A percentile compares a stretch with the other conserved stretches of the same genome.
These are phyloP conservation scores for Drosophila teissieri DNA, from an alignment of 1,140 invertebrate genomes.

Conservation along the genomic window DNA sequence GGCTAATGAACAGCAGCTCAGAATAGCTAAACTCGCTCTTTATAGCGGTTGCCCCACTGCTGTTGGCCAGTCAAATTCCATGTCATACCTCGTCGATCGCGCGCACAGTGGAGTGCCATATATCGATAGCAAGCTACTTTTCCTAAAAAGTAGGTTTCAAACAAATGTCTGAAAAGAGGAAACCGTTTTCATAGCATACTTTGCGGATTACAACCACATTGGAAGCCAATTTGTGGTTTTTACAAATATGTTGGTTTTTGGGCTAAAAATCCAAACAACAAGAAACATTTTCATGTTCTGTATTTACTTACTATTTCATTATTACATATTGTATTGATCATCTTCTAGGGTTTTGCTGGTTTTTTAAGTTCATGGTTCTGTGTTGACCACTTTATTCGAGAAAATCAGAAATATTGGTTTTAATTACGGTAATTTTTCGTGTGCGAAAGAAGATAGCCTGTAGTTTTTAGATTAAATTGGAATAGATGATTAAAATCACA, in stretches of 20 bases:
- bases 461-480: not conserved
- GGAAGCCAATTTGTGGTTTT: not conserved
- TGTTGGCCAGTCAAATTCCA: not conserved
- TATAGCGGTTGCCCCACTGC: conserved; percentile 5
- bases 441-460: not conserved
- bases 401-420: too few species aligned
- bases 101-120: not conserved
- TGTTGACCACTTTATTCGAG: too few species aligned
- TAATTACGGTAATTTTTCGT: too few species aligned
- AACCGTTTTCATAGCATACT: not conserved
- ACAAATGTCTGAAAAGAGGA: too few species aligned
- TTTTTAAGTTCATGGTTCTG: too few species aligned
- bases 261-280: too few species aligned
- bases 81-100: conserved; percentile 22
- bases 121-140: not conserved
- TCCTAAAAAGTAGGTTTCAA: too few species aligned
- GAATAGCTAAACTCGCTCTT: conserved; percentile 8
- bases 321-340: too few species aligned
- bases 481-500: not conserved
- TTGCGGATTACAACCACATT: not conserved
- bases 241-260: too few species aligned
- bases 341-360: too few species aligned
- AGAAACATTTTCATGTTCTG: too few species aligned
- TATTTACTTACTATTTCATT: too few species aligned
- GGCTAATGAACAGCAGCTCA: conserved; percentile 1